Base-by-base conservation (phyloP, 1,140 invertebrate genomes). In the Pristionchus pacificus region DNA sequence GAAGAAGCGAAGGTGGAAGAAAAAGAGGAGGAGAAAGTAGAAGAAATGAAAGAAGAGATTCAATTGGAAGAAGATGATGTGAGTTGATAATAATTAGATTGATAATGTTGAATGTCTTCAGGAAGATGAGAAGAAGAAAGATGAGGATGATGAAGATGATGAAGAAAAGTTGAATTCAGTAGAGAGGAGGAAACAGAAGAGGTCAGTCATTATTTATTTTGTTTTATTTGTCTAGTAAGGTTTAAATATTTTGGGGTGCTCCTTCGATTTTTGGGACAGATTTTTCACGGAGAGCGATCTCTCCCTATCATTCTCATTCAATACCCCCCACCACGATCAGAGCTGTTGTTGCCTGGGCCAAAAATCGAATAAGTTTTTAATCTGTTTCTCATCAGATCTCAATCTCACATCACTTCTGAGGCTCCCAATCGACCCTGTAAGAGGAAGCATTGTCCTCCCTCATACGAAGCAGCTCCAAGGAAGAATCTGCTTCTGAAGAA, bases 401-500 rank as follows among this genome's bases (percentile, higher is more conserved):
- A n/a, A 49, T 49, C 38, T 49, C 38, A 60, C 15, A 69, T 69
- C 57, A 69, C 67, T 24, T 49, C 57, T 19, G 24, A 19, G 29
- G 24, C 59, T 15, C 28, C 24, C 19, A 57, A 67, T n/a, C 61
- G 67, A 0, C 49, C 61, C 31, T 69, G 67, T 33, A 32, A 49
- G 28, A 60, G 67, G 27, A 69, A 69, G 31, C 2, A 69, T 31
- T 69, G 67, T 69, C 67, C 67, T 68, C 67, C 25, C 6, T 57
- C 67, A 24, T 64, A 69, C 29, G 31, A 29, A 2, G 67, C 67
- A 6, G 66, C 64, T 28, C 71, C 71, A 29, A 73, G 71, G 29
- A 73, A 64, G 58, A 59, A 29, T 32, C 27, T 73, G 27, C 60
- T 73, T 24, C 2, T 70, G 1, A 19, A 63, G 58, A 72, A 64